These are phyloP conservation scores for Tachina fera DNA, from an alignment of 2,888 invertebrate species.

Conservation along the genomic window DNA sequence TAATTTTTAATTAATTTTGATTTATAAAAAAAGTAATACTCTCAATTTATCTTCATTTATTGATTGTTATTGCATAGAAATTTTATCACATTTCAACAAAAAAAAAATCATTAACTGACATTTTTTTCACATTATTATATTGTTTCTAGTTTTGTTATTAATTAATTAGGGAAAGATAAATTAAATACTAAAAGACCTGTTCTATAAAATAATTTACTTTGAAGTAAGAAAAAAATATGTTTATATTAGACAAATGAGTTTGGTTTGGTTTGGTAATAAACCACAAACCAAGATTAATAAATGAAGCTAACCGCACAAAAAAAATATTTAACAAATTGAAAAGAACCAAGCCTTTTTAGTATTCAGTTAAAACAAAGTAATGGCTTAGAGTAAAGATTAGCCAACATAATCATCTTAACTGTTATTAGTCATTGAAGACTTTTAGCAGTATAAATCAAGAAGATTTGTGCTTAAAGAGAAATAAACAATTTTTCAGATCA, in stretches of 20 bases:
- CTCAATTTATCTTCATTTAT: no score
- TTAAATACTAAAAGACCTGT: background rate
- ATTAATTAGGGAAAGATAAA: constrained; percentile 18
- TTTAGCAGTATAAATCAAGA: background rate
- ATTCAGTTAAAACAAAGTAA: background rate
- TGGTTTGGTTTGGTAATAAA: background rate
- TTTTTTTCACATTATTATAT: background rate
- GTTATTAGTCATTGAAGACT: background rate
- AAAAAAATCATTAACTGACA: background rate
- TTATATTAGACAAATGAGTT: background rate
- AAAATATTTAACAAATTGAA: background rate
- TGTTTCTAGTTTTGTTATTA: background rate
- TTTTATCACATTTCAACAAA: no score
- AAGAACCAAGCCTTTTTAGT: background rate
- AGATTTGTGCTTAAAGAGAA: background rate
- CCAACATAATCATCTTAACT: background rate
- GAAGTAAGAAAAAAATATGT: background rate
- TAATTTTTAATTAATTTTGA: no score
- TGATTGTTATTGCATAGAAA: no score
- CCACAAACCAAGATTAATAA: constrained; percentile 7
- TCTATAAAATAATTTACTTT: constrained; percentile 3
- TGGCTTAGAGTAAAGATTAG: background rate
- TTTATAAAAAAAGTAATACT: no score
- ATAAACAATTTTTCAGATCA: no score
- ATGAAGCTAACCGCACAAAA: background rate